These are phyloP conservation scores for Amphibalanus amphitrite DNA, from an alignment of 1,140 invertebrate species.

Conservation along the genomic window DNA sequence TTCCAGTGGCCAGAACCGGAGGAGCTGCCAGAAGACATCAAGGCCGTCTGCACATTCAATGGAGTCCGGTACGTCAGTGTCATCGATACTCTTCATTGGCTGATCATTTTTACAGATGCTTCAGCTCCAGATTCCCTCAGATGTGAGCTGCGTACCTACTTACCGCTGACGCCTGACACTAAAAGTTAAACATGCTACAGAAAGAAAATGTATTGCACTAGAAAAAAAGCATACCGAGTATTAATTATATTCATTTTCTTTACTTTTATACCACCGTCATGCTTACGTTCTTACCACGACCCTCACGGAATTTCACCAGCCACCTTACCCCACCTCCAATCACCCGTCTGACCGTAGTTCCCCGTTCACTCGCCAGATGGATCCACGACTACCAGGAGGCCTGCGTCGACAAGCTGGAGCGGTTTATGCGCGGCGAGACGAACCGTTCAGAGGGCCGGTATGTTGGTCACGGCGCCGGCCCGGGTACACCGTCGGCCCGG, in stretches of 20 bases:
- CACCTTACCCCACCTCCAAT: neutral
- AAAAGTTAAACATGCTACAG: too few species aligned
- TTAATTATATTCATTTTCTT: too few species aligned
- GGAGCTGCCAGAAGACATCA: conserved; percentile 88
- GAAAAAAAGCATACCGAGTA: too few species aligned
- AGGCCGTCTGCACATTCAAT: conserved; percentile 86
- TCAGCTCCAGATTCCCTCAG: too few species aligned
- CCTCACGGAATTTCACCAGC: too few species aligned
- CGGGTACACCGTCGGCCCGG: neutral
- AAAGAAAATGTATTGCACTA: too few species aligned
- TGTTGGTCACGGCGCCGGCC: neutral
- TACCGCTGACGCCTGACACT: too few species aligned
- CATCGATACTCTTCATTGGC: too few species aligned
- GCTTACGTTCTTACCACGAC: too few species aligned
- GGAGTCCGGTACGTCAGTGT: conserved; percentile 49
- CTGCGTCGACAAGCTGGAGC: conserved; percentile 93
- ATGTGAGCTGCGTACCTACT: too few species aligned
- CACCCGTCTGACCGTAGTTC: neutral
- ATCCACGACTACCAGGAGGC: conserved; percentile 99
- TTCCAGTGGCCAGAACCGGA: conserved; percentile 91
- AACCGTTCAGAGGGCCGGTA: neutral
- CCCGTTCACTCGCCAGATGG: conserved; percentile 42
- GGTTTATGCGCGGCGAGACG: conserved; percentile 34
- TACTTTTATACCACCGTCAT: too few species aligned
- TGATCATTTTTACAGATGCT: too few species aligned